Evolutionary conservation across 2,113 vertebrate species (phyloP), one percentile per base, ranked within the genome.

Genomic region (Rhombomys opimus): DNA sequence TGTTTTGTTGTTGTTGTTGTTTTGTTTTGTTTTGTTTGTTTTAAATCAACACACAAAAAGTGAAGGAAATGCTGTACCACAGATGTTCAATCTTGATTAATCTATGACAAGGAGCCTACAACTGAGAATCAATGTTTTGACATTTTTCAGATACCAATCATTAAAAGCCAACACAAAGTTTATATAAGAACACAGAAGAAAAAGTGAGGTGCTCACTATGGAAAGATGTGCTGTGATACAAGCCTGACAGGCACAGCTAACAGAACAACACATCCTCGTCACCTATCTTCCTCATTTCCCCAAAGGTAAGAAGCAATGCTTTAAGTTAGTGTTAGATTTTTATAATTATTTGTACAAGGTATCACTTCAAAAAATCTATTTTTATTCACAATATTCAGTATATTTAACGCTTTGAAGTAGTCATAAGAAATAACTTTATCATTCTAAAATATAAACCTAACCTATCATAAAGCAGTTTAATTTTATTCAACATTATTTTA

Each of bases 71-170:
- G 95, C 97, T 96, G 91, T 92, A 90, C 96, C 96, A 97, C 98
- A 97, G 97, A 97, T 97, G 97, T 78, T 98, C 97, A 93, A 94
- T 90, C 94, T 81, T 46, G n/a, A 97, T 97, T 97, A 95, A 96
- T 95, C 98, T 97, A 93, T 59, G 97, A 98, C 97, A 98, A 97
- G 97, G 87, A 98, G 96, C 97, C 98, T 54, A 93, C 97, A 98
- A 98, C 98, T 97, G 98, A 98, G 99, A 99, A 99, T 99, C 99
- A 98, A 98, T 99, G 98, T 99, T 99, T 98, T 99, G 98, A 98
- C 97, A 38, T 99, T 99, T 98, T 98, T 98, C 97, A 98, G 98
- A 99, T 98, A 98, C 98, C 98, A 96, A 98, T 98, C 98, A 98
- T 99, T 98, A 98, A 98, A 98, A 99, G 98, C 97, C 98, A 98